Base-by-base conservation (phyloP, 2,888 invertebrate genomes). In the Noctua pronuba region DNA sequence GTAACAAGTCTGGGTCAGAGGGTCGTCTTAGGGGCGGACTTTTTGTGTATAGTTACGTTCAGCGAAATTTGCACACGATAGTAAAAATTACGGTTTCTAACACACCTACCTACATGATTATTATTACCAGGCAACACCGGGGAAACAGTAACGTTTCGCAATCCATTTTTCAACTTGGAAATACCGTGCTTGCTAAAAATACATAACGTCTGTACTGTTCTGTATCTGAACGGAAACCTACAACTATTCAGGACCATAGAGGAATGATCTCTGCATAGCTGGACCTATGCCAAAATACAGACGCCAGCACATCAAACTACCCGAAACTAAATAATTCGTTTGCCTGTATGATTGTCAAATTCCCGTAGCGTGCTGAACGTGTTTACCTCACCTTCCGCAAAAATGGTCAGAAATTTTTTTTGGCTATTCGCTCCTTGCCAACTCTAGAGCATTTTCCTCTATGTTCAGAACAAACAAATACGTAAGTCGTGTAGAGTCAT, bases 61-160 rank as follows among this genome's bases (percentile, higher is more conserved):
- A 65, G 64, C 46, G 31, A 64, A 64, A 46, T 55, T 31, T 68
- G 24, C 35, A 77, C 18, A 44, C 24, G 35, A 79, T 69, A 69
- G 21, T 13, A 31, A 55, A 64, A 46, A n/a, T n/a, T n/a, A 11
- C 7, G 16, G 41, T 65, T 13, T 31, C 11, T 18, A 18, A 3
- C 24, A n/a, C 16, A 58, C 28, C n/a, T 35, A 31, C 2, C 18
- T 24, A 44, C n/a, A 35, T 41, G 44, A 46, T 35, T 46, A 8
- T 60, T 62, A n/a, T n/a, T 31, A 46, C 35, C 11, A 11, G 72
- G 46, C 31, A 38, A 44, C 44, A 18, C 31, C 11, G 1, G 11
- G 21, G 38, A 52, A 1, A 16, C 28, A 13, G 21, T 77, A 8
- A 31, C 1, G 10, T 46, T 28, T 35, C 7, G 6, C 2, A 18